A percentile compares a stretch with the other conserved stretches of the same genome.
These are phyloP conservation scores for Tridacna crocea DNA, from an alignment of 2,888 invertebrate genomes.

Conservation along the genomic window DNA sequence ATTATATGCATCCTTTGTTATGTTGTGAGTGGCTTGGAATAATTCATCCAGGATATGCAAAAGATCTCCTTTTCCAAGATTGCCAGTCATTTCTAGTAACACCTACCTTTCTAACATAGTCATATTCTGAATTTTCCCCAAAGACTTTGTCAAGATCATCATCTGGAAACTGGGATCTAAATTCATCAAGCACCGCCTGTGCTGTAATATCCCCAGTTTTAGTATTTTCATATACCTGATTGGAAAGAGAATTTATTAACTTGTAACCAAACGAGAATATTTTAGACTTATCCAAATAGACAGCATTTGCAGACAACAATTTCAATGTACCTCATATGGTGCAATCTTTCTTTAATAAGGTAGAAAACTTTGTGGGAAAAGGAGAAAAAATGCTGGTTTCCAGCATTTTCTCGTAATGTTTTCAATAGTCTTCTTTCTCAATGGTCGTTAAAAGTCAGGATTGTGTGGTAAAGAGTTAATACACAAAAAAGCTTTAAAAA, in stretches of 20 bases:
- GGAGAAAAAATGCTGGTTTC: background rate
- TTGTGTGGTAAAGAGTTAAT: too few relatives aligned
- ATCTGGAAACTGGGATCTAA: conserved; percentile 87
- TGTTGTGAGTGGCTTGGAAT: too few relatives aligned
- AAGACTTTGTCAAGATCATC: conserved; percentile 91
- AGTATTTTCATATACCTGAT: conserved; percentile 86
- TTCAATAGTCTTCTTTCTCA: background rate
- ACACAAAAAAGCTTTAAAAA: too few relatives aligned
- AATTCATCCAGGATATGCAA: too few relatives aligned
- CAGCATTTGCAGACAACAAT: too few relatives aligned
- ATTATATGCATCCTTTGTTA: too few relatives aligned
- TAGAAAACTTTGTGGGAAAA: background rate
- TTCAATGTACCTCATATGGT: too few relatives aligned
- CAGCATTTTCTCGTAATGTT: background rate
- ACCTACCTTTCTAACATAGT: conserved; percentile 88
- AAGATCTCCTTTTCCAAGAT: too few relatives aligned
- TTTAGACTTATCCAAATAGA: too few relatives aligned
- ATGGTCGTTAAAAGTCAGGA: too few relatives aligned
- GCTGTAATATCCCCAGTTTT: conserved; percentile 86
- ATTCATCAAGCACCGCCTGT: conserved; percentile 89
- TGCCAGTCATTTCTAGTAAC: background rate
- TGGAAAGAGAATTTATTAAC: background rate
- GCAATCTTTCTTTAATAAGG: too few relatives aligned
- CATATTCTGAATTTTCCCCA: conserved; percentile 94
- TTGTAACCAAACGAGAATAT: too few relatives aligned